Base-by-base conservation (phyloP, 2,888 invertebrate species). In the Lepidochrysops patricia region DNA sequence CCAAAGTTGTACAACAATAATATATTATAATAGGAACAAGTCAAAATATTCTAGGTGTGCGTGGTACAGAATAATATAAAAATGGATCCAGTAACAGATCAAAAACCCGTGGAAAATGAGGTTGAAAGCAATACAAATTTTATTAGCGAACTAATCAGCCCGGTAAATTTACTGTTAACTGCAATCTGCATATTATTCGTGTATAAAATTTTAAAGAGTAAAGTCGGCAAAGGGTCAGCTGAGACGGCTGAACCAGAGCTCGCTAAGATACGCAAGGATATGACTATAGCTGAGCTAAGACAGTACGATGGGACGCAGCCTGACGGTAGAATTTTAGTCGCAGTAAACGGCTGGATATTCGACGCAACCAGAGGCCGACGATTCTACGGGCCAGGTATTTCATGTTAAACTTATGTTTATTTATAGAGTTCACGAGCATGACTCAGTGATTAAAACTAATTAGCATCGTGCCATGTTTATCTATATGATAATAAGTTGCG, bases 371-470 rank as follows among this genome's bases (percentile, higher is more conserved):
- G 92, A 76, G 97, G 97, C 62, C 95, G 94, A 75, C 91, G 93
- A 66, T 97, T 97, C 82, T 98, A 98, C 84, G 98, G 98, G 23
- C 97, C 98, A 84, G 97, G 98, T 97, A 90, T n/a, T n/a, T n/a
- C 34, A 19, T 43, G 4, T 15, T 5, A 37, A 35, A 48, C 19
- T 29, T 72, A 54, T 62, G 70, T 77, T 79, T 86, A 87, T 80
- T 77, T 80, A 84, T 85, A 85, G 82, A 75, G 64, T 70, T 73
- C 73, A 75, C 60, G 62, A 62, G 35, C 61, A 69, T 78, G 77
- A 77, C 70, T 77, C 77, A 76, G 62, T 64, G 63, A 61, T 64
- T 66, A 62, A 61, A 59, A 49, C 19, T 54, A 13, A 54, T 54
- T 54, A 54, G 32, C 19, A 32, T n/a, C 23, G 5, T 50, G 5